Evolutionary conservation across 1,140 invertebrate species (phyloP), one percentile per base, ranked within the genome.

Genomic region (Lordiphosa collinella): DNA sequence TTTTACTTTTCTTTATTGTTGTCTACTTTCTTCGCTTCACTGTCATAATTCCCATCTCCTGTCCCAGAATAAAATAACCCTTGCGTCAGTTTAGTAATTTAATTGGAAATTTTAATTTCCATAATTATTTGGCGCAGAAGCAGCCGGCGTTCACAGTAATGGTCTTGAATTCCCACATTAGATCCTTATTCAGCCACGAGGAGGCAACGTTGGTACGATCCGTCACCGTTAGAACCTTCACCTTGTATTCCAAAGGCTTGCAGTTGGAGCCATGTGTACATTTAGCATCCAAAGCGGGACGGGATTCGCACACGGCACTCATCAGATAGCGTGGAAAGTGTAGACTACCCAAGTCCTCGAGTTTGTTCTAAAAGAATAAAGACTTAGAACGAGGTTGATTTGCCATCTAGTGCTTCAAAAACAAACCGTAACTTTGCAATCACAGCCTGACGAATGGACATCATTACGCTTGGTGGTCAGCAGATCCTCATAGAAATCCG

Each of bases 391-490:
- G 2, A 7, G 13, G 29, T 2, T 13, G 5, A 4, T n/a, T 7
- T 1, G 0, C 4, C 4, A 8, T 7, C 0, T 18, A 10, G 37
- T 2, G 12, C 9, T 3, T 31, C 12, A 13, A 34, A 9, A 41
- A 48, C 66, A 37, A 57, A 88, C 86, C 86, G 57, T 88, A 34
- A 88, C 71, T 85, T 88, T 88, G 57, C 86, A 88, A 66, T 88
- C 86, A 41, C 86, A 88, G 54, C 78, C 78, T 1, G 78, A 53
- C 18, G 78, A 50, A 16, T 84, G 78, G n/a, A 68, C 73, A 48
- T 84, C 58, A 18, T 75, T 84, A 3, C 70, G 55, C 41, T 79
- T 67, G 59, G 53, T 69, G 37, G 72, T 53, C 50, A 86, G 31
- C 31, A 86, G 31, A 62, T 87, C 85, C 38, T 87, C 63, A 8